Evolutionary conservation across 2,797 vertebrate species (phyloP).

Genomic region (Eulemur albifrons): DNA sequence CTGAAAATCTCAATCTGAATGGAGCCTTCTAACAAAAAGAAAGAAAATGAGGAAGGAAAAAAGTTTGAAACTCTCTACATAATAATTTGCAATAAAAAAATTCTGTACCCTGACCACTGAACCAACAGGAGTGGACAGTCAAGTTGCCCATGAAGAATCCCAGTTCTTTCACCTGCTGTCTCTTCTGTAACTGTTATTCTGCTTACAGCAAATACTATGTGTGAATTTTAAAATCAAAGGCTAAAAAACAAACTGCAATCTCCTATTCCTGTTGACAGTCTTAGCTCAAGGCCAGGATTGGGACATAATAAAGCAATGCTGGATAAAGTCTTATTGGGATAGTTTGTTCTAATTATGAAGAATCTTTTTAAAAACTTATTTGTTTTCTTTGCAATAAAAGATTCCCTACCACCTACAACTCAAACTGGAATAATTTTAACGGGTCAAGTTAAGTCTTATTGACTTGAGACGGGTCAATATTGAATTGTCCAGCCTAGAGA

Average conservation of each 20-base stretch:
- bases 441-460: neutral
- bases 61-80: neutral
- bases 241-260: conserved; percentile 55
- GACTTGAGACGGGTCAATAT: neutral
- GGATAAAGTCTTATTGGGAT: neutral
- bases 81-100: neutral
- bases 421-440: conserved; percentile 1
- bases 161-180: neutral
- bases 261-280: conserved; percentile 35
- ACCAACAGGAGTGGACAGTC: neutral
- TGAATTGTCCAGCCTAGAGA: neutral
- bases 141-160: neutral
- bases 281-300: conserved; percentile 19
- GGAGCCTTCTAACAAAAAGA: neutral
- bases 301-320: conserved; percentile 3
- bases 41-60: neutral
- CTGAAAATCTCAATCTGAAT: neutral
- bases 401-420: neutral
- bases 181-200: conserved; percentile 43
- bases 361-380: neutral
- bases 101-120: neutral
- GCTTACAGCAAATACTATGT: conserved; percentile 58
- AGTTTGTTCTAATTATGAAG: conserved; percentile 17
- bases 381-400: conserved; percentile 22
- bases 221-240: conserved; percentile 68